Base-by-base conservation (phyloP, 2,113 vertebrate genomes). In the Engystomops pustulosus region DNA sequence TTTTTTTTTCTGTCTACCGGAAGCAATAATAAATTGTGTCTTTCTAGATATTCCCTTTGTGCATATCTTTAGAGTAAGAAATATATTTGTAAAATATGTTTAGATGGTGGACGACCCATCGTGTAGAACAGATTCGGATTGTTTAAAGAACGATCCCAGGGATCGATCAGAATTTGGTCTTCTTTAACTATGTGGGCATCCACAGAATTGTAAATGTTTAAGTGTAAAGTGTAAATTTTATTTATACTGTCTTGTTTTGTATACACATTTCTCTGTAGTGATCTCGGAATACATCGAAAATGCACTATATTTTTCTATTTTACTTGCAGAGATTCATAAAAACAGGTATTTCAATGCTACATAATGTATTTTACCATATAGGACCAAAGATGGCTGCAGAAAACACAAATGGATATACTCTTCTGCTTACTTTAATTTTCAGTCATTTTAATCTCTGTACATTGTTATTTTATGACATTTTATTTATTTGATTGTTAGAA, bases 251-350 rank as follows among this genome's bases (percentile, higher is more conserved):
- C 93, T 94, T 94, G 92, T 95, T 95, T 97, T 96, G 92, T 96
- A 97, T 92, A 96, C 95, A 95, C 93, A 94, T 96, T 94, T 95
- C 94, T 96, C 95, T 93, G 94, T 96, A 96, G 96, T 97, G 95
- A 95, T 94, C 96, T 98, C 97, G 96, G 96, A 94, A 95, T 94
- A 97, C 96, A 96, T 97, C 96, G 93, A 97, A 98, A 97, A 98
- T 99, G 97, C 98, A 99, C 97, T 99, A 97, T 99, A 99, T 98
- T 99, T 99, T 99, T 99, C 96, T 99, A 99, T 98, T 95, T 97
- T 91, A 93, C 94, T 95, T 93, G 90, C 96, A 96, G 94, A 97
- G 93, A 91, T 93, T 96, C 94, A 96, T 95, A 95, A 93, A 95
- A 95, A 94, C 95, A 93, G 93, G 93, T 95, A 94, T 95, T 97